Percentiles rank a stretch among this genome's conserved stretches.
Evolutionary conservation across 2,888 invertebrate genomes (phyloP).

Genomic region (Eucera pruinosa): DNA sequence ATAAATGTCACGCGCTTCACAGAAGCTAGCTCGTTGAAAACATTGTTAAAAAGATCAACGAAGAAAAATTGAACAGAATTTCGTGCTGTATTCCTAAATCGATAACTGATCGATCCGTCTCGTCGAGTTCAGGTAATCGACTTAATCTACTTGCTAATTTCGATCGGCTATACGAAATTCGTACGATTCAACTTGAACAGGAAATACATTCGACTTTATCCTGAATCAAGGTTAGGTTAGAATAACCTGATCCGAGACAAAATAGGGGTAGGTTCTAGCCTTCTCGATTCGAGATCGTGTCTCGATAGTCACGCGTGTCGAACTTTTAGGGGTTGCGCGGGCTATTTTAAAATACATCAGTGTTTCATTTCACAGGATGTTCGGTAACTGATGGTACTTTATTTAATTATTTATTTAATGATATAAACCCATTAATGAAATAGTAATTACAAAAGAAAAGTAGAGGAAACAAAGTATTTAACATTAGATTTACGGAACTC

Average conservation of each 20-base stretch:
- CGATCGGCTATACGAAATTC: background rate
- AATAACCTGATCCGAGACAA: constrained; percentile 38
- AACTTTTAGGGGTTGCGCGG: constrained; percentile 8
- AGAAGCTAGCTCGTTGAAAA: constrained; percentile 22
- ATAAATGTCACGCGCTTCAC: constrained; percentile 76
- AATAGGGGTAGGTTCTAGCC: constrained; percentile 23
- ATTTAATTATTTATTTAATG: too few relatives aligned
- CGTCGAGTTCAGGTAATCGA: constrained; percentile 47
- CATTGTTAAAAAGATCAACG: constrained; percentile 28
- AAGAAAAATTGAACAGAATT: constrained; percentile 14
- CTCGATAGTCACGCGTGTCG: constrained; percentile 47
- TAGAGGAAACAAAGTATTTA: too few relatives aligned
- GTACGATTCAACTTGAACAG: background rate
- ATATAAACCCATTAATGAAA: too few relatives aligned
- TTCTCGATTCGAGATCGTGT: constrained; percentile 37
- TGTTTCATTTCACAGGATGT: background rate
- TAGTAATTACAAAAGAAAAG: too few relatives aligned
- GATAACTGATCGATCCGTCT: constrained; percentile 1
- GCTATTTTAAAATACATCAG: constrained; percentile 38
- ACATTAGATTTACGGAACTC: too few relatives aligned
- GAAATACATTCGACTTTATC: background rate
- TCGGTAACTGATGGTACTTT: too few relatives aligned
- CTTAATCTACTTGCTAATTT: constrained; percentile 6
- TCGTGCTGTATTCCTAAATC: constrained; percentile 14
- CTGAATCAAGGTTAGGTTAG: constrained; percentile 45